phyloP scores from a whole-genome alignment of 1,140 invertebrate genomes.

The Bombus impatiens region DNA sequence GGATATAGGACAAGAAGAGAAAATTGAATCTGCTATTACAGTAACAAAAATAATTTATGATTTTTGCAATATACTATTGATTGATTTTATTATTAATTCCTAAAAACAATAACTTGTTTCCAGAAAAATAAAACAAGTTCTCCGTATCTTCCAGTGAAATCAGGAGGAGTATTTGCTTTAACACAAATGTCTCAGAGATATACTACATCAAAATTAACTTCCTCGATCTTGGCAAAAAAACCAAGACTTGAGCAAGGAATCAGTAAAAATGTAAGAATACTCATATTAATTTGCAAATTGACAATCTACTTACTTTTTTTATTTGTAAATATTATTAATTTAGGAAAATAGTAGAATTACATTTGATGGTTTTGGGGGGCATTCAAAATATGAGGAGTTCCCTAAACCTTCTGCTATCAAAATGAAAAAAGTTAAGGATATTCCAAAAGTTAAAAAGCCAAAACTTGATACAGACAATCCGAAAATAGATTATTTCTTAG shows the following conservation, averaged over 20 bases:
- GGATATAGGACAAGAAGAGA: not conserved
- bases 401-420: conserved; percentile 48
- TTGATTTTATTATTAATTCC: not conserved
- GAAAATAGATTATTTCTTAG: conserved; percentile 46
- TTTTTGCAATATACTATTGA: not conserved
- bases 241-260: conserved; percentile 17
- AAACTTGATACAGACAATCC: conserved; percentile 58
- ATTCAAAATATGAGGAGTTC: conserved; percentile 72
- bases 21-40: not conserved
- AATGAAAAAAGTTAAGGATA: conserved; percentile 44
- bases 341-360: conserved; percentile 40
- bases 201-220: not conserved
- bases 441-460: conserved; percentile 39
- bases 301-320: not conserved
- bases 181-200: conserved; percentile 12
- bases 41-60: conserved; percentile 12
- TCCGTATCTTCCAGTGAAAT: conserved; percentile 61
- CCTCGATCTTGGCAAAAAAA: conserved; percentile 57
- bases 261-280: not conserved
- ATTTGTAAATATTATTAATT: conserved; percentile 13
- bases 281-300: not conserved
- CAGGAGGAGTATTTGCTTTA: conserved; percentile 46
- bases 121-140: conserved; percentile 54
- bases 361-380: conserved; percentile 77
- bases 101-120: not conserved